Evolutionary conservation across 1,140 invertebrate species (phyloP).

Genomic region (Pinna nobilis): DNA sequence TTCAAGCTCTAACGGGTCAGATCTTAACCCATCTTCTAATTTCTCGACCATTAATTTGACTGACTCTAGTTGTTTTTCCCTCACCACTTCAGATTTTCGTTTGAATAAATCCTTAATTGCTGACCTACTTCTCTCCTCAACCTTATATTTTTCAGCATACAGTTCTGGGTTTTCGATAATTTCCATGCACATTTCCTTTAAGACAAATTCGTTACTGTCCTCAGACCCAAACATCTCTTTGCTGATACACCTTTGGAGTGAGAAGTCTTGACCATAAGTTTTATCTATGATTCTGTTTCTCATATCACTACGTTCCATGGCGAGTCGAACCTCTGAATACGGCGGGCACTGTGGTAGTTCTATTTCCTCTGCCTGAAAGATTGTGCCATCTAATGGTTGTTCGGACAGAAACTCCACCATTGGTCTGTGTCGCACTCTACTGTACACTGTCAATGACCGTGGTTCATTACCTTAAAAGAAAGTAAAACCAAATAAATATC

Average conservation of each 20-base stretch:
- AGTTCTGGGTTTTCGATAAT: conserved; percentile 3
- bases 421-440: too few species aligned
- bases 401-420: too few species aligned
- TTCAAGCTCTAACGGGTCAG: background rate
- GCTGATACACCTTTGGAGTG: conserved; percentile 29
- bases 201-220: conserved; percentile 2
- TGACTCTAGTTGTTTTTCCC: background rate
- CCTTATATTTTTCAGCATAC: background rate
- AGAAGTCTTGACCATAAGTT: background rate
- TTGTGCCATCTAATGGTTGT: too few species aligned
- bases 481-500: too few species aligned
- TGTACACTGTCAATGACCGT: too few species aligned
- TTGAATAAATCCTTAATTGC: background rate
- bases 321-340: background rate
- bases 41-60: background rate
- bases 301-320: conserved; percentile 6
- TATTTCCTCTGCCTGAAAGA: background rate
- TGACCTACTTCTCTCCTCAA: background rate
- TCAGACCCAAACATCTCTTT: conserved; percentile 35
- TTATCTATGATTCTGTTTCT: background rate
- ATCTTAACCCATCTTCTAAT: conserved; percentile 5
- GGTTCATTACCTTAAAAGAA: too few species aligned
- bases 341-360: background rate
- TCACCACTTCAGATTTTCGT: background rate
- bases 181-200: conserved; percentile 7